Percentiles rank a stretch among this genome's conserved stretches.
phyloP scores from a whole-genome alignment of 2,888 invertebrate genomes.

The Pycnomerus fuliginosus region DNA sequence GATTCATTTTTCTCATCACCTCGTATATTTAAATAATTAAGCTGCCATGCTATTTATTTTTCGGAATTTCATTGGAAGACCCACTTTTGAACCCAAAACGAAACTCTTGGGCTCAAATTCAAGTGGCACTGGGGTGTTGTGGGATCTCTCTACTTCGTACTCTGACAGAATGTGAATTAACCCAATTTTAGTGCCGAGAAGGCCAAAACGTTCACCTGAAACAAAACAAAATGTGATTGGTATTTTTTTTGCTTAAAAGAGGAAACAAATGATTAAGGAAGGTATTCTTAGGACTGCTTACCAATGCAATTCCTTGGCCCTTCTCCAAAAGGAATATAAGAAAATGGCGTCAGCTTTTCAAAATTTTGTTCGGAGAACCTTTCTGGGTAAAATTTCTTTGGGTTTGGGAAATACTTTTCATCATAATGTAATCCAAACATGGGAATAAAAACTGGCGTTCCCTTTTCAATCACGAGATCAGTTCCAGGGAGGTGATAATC shows the following conservation, averaged over 20 bases:
- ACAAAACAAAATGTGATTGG: constrained; percentile 4
- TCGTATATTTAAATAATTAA: no score
- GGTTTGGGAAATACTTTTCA: constrained; percentile 39
- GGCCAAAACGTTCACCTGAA: constrained; percentile 34
- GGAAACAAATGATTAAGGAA: neutral
- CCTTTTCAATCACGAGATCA: constrained; percentile 46
- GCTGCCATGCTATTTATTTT: no score
- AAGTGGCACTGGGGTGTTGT: constrained; percentile 30
- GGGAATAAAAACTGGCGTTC: constrained; percentile 31
- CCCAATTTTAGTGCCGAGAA: constrained; percentile 28
- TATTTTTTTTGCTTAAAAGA: neutral
- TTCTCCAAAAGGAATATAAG: no score
- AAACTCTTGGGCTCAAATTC: constrained; percentile 31
- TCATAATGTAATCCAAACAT: constrained; percentile 37
- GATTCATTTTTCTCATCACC: no score
- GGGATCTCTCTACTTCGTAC: constrained; percentile 28
- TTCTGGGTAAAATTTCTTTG: constrained; percentile 37
- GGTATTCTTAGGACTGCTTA: constrained; percentile 11
- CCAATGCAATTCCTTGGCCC: no score
- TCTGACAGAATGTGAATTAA: constrained; percentile 28
- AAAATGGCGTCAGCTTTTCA: constrained; percentile 29
- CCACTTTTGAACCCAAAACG: constrained; percentile 29
- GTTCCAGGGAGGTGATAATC: constrained; percentile 48
- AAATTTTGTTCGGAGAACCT: constrained; percentile 34
- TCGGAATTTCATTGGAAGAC: constrained; percentile 29